Evolutionary conservation across 92 coral and sea anemone genomes (phyloP), one percentile per base, ranked within the genome.

Genomic region (Pocillopora meandrina): DNA sequence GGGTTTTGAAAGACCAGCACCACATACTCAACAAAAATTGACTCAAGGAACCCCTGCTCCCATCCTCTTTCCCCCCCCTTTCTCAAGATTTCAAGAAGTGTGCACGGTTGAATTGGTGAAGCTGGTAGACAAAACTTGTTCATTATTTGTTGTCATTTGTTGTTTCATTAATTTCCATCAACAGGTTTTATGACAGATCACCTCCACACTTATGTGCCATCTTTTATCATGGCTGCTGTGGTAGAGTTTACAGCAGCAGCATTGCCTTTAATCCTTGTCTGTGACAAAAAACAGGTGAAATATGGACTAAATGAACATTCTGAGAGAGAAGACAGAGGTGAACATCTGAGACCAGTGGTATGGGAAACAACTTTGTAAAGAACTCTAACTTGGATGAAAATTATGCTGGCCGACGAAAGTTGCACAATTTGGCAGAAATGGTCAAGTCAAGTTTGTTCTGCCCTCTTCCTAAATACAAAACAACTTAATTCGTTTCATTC

Each of bases 171-270:
- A 18, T 60, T 82, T 71, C 19, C 49, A 42, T 66, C 65, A 8
- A 33, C 33, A 73, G 86, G 86, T 62, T 73, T 82, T 63, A 82
- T 82, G 79, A 62, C 86, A 7, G 86, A 82, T 74, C 86, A 64
- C 18, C 86, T 82, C 6, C n/a, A 74, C 10, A 62, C 80, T 2
- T 73, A 82, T 20, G 33, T 47, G 2, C 86, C 86, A 61, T 82
- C 86, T 42, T 82, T 82, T 19, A 42, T 72, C 56, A 3, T 82
- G 35, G 23, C 64, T 73, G 86, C 86, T 6, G 86, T 26, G 1
- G 57, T 12, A 18, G 86, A 82, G 34, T 82, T 73, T 52, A 57
- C 56, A 7, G 80, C 14, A 16, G 86, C 86, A 19, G 65, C 73
- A 2, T 9, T 82, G 64, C 72, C 56, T 47, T 19, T 82, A 2